Base-by-base conservation (phyloP, 2,888 invertebrate genomes). In the Dynastes tityus region DNA sequence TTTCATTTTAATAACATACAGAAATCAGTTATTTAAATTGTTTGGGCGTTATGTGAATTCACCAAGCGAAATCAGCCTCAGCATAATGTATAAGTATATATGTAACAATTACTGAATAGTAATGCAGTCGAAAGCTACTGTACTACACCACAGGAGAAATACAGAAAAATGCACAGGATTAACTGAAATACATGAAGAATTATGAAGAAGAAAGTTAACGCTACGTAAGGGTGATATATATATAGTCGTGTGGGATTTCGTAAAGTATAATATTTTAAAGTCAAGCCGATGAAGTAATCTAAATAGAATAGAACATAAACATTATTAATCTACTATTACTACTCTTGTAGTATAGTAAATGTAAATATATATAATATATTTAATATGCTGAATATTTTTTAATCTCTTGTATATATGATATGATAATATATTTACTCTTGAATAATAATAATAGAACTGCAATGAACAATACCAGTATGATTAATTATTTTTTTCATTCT, bases 301-400 rank as follows among this genome's bases (percentile, higher is more conserved):
- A 13, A 68, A 51, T 51, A 53, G 27, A 27, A 53, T n/a, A 40
- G 51, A 51, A 49, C 13, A 74, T 61, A 74, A 74, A 74, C 58
- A 74, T 61, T 74, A 68, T 40, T 29, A 27, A 51, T 40, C 45
- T 67, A 74, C 61, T 74, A 74, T 61, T 61, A 74, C 73, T 74
- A 74, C 73, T 74, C 55, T 74, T 79, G 79, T 79, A 79, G 79
- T 73, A 79, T 79, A 79, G 79, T 16, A 58, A 58, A 74, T 79
- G 79, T 79, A 79, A 73, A 79, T 79, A 78, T 77, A 77, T 78
- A 78, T 78, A 79, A 78, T 78, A 78, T 78, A 79, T 79, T 79
- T 79, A 79, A 76, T 77, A 79, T 73, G 77, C 77, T 79, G 77
- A 71, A 79, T 79, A 79, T 79, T 79, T 79, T 79, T 79, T 79